Base-by-base conservation (phyloP, 2,113 vertebrate species). In the Macaca mulatta region DNA sequence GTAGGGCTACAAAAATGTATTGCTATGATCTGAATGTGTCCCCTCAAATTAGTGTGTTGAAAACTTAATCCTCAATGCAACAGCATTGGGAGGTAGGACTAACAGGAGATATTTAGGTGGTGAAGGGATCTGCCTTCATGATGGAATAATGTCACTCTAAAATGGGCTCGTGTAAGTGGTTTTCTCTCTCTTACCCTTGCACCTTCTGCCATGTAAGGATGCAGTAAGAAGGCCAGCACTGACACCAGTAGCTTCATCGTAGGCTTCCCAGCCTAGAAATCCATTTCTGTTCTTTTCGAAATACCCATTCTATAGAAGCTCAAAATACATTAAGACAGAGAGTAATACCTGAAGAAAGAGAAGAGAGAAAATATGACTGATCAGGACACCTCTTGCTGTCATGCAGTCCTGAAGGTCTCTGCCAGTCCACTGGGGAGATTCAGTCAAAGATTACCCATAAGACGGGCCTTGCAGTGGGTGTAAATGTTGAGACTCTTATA, bases 381-480 rank as follows among this genome's bases (percentile, higher is more conserved):
- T 35, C 23, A 27, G 40, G 50, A 83, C 14, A 2, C 16, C n/a
- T 48, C 43, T 17, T n/a, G 50, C n/a, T 8, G 3, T 6, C 8
- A 64, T 57, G 8, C 17, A 17, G 32, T 64, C 32, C 48, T 55
- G 9, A 38, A 48, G 7, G 38, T 70, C 25, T 45, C n/a, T 40
- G 9, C 10, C 14, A 89, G 6, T 8, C 25, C 50, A 82, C 1
- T 20, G n/a, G 2, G 57, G 32, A 83, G 57, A 79, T 77, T 5
- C 7, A n/a, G 59, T 16, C 48, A 40, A 82, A 59, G 35, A 18
- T 3, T 18, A 17, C 14, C 4, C 12, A 4, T 18, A 14, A 30
- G 17, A 48, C 6, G 72, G 17, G 0, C 35, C 35, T 22, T 0
- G 16, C 17, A 3, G 16, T 82, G 25, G 13, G 10, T 1, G 1